Evolutionary conservation across 2,888 invertebrate species (phyloP).

Genomic region (Luffia ferchaultella): DNA sequence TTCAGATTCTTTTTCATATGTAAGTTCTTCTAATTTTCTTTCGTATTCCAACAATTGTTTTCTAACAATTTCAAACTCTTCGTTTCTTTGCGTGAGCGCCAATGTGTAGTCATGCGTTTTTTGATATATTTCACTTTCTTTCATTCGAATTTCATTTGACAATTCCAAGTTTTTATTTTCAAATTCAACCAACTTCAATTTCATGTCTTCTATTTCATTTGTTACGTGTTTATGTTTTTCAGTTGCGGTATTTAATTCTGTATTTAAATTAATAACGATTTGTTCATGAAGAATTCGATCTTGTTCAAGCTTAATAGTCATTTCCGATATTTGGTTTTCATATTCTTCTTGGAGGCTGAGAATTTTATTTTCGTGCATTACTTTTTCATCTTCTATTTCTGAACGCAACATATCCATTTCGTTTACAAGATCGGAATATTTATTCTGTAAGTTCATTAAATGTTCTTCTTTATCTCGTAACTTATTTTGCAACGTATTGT

Average conservation of each 20-base stretch:
- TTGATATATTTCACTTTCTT: constrained; percentile 48
- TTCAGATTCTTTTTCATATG: constrained; percentile 61
- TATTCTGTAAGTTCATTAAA: constrained; percentile 40
- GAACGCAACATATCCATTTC: constrained; percentile 48
- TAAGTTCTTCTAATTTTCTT: constrained; percentile 52
- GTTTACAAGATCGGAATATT: constrained; percentile 44
- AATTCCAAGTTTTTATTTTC: constrained; percentile 31
- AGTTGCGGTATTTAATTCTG: constrained; percentile 29
- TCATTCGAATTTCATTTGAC: constrained; percentile 31
- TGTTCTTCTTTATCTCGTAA: constrained; percentile 53
- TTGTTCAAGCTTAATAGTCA: constrained; percentile 27
- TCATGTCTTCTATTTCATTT: constrained; percentile 22
- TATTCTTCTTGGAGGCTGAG: constrained; percentile 52
- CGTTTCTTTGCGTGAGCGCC: constrained; percentile 37
- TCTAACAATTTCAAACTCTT: constrained; percentile 49
- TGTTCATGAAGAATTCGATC: constrained; percentile 25
- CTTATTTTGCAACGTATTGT: constrained; percentile 45
- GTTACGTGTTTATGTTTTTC: constrained; percentile 29
- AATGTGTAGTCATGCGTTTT: constrained; percentile 43
- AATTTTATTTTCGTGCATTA: constrained; percentile 46
- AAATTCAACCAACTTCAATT: constrained; percentile 21
- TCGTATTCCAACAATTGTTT: constrained; percentile 43
- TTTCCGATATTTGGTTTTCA: constrained; percentile 40
- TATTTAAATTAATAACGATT: constrained; percentile 26
- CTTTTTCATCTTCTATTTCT: constrained; percentile 54